Evolutionary conservation across 2,797 vertebrate genomes (phyloP), one percentile per base, ranked within the genome.

Genomic region (Schizothorax lantsangensis): DNA sequence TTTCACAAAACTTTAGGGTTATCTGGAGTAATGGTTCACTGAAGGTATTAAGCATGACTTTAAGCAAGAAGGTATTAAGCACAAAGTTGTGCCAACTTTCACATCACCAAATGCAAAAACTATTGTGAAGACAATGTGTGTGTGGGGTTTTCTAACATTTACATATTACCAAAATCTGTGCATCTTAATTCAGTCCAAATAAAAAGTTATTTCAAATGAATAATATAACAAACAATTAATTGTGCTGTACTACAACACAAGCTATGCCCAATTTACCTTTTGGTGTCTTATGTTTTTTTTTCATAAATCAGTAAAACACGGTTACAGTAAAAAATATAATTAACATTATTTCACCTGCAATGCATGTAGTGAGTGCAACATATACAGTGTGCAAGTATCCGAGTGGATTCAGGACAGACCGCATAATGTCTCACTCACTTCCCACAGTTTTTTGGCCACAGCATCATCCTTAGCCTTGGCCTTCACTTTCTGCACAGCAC

Each of bases 361-460:
- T 49, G 9, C 14, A 19, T 54, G 33, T 21, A 57, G 33, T 5
- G 33, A n/a, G 33, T 15, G 36, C 11, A 38, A 19, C 7, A 30
- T 19, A 74, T 15, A 43, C 17, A 9, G 19, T 15, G 1, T 83
- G 66, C 1, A 57, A 64, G 21, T 17, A 26, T 38, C 59, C 4
- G 15, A 68, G 12, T 30, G 36, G 8, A 66, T 77, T 91, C 81
- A 94, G 21, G 84, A 82, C 0, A 94, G 90, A 43, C 92, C 91
- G 17, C 92, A 91, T 80, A 94, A 85, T 30, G 84, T 90, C 89
- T 95, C 95, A 45, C 95, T 95, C 47, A 94, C 89, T 90, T 95
- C 94, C 95, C 95, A 95, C 59, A 95, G 91, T 81, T 95, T 95
- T 89, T 92, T 93, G 26, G 95, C 93, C 38, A 92, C 89, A 2